A percentile compares a stretch with the other conserved stretches of the same genome.
These are phyloP conservation scores for Helicoverpa zea DNA, from an alignment of 1,140 invertebrate species.

Conservation along the genomic window DNA sequence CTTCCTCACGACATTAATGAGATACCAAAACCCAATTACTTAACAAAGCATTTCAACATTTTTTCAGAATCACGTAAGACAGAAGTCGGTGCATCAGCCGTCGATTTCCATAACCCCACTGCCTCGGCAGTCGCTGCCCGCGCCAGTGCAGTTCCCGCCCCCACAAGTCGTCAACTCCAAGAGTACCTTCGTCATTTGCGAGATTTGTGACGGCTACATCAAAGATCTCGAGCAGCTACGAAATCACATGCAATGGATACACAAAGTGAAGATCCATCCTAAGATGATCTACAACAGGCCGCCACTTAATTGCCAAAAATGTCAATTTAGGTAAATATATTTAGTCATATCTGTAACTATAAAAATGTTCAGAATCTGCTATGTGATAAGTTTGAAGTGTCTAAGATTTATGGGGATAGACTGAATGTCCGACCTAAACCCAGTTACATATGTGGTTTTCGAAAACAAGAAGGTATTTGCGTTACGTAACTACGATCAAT, in stretches of 20 bases:
- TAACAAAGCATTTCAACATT: not conserved
- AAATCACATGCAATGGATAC: constrained; percentile 98
- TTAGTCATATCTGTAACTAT: too few species aligned
- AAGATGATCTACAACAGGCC: constrained; percentile 98
- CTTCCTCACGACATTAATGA: not conserved
- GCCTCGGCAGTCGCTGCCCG: constrained; percentile 88
- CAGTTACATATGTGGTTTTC: too few species aligned
- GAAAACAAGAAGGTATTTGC: too few species aligned
- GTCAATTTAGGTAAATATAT: constrained; percentile 92
- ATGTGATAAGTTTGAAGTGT: too few species aligned
- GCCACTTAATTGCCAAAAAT: constrained; percentile 98
- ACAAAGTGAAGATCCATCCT: constrained; percentile 98
- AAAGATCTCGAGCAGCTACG: constrained; percentile 97
- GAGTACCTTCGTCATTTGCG: constrained; percentile 96
- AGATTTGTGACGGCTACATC: constrained; percentile 98
- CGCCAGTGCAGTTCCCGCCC: constrained; percentile 56
- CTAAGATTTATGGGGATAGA: too few species aligned
- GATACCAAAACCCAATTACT: not conserved
- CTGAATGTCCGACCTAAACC: too few species aligned
- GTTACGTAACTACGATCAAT: too few species aligned
- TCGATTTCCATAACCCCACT: constrained; percentile 97
- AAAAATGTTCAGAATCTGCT: too few species aligned
- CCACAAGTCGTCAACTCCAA: constrained; percentile 87
- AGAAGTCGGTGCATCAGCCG: constrained; percentile 86
- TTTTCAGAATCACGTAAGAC: constrained; percentile 70